Evolutionary conservation across 2,797 vertebrate genomes (phyloP).

Genomic region (Tenualosa ilisha): DNA sequence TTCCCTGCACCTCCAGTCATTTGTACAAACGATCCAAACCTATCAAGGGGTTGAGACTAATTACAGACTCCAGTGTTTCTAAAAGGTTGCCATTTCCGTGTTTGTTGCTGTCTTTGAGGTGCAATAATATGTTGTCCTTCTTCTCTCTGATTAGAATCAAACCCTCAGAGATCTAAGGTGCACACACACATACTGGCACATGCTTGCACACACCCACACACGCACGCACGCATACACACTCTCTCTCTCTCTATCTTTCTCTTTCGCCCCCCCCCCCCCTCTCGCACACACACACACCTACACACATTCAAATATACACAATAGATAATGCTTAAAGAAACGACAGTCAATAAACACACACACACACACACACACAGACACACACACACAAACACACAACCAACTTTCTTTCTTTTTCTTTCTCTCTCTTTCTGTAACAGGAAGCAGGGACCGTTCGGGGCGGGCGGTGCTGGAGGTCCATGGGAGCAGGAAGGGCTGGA

Average conservation of each 20-base stretch:
- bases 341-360: neutral
- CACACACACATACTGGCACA: neutral
- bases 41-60: neutral
- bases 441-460: conserved; percentile 84
- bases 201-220: neutral
- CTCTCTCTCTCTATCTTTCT: neutral
- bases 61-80: conserved; percentile 12
- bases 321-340: too few relatives aligned
- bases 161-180: neutral
- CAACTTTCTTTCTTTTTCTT: neutral
- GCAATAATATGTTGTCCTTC: neutral
- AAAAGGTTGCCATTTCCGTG: neutral
- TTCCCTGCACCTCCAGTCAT: neutral
- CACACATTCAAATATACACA: neutral
- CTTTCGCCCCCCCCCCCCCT: too few relatives aligned
- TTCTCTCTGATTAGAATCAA: conserved; percentile 4
- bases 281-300: neutral
- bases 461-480: conserved; percentile 86
- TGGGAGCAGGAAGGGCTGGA: conserved; percentile 74
- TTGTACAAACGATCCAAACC: neutral
- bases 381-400: neutral
- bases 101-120: conserved; percentile 5
- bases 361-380: neutral
- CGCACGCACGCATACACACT: neutral
- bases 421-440: conserved; percentile 60